Base-by-base conservation (phyloP, 2,888 invertebrate genomes). In the Agrochola lota region DNA sequence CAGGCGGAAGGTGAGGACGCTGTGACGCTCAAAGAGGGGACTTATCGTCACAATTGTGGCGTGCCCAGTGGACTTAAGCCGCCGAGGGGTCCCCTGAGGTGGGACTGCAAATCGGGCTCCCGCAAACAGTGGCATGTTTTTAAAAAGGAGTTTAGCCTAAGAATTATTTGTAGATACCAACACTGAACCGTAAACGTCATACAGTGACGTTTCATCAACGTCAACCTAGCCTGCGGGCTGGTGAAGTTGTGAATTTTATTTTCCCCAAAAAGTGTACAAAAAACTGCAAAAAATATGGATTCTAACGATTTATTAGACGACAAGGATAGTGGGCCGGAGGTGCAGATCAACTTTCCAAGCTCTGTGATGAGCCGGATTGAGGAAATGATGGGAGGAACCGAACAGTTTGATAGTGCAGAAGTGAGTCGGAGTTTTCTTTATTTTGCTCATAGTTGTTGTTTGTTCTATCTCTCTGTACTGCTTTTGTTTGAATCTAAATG, bases 291-390 rank as follows among this genome's bases (percentile, higher is more conserved):
- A 90, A 89, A 75, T 52, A 96, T 96, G 96, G 95, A 96, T 91
- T 91, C 94, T 0, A 93, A 86, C 69, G 96, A 96, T 79, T 90
- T 91, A 64, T 85, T 93, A 80, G 96, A 96, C 46, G 96, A 96
- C 77, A 96, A 96, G 67, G 96, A 96, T 82, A 94, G 92, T 70
- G 95, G 95, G 7, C 95, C 95, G 2, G 96, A 96, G 63, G 95
- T 95, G 40, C 96, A 96, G 88, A 97, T 97, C 26, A 97, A 97
- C 90, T 98, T 99, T 92, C 98, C 99, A 2, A 97, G 98, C 74
- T 98, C 99, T 90, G 99, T 99, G 11, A 98, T 99, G 95, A 98
- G 97, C 92, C 98, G 99, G 2, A 99, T 99, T 85, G 99, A 99
- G 94, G 94, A 99, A 98, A 98, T 99, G 66, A 97, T 99, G 89